These are phyloP conservation scores for Trichoplusia ni DNA, from an alignment of 1,140 invertebrate genomes.

Conservation along the genomic window DNA sequence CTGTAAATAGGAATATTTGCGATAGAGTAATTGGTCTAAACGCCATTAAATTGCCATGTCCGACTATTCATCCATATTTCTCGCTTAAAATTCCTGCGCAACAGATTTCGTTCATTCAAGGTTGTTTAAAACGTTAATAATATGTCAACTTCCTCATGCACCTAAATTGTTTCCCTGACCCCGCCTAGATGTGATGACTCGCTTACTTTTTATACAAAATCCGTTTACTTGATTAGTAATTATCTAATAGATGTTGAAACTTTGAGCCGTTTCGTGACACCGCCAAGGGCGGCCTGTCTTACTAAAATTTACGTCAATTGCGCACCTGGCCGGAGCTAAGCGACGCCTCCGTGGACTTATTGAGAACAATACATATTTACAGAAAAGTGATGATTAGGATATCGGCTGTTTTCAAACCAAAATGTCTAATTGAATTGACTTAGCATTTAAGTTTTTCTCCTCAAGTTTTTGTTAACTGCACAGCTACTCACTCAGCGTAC, in stretches of 20 bases:
- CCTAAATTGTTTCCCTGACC: neutral
- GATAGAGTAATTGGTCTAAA: neutral
- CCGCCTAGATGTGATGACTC: conserved; percentile 12
- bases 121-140: conserved; percentile 1
- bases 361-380: conserved; percentile 13
- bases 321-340: conserved; percentile 18
- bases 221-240: neutral
- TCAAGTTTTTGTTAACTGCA: no score
- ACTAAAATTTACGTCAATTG: conserved; percentile 45
- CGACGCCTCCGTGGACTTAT: conserved; percentile 21
- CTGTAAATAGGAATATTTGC: neutral
- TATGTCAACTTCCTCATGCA: conserved; percentile 23
- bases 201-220: neutral
- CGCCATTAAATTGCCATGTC: neutral
- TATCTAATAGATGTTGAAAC: neutral
- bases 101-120: neutral
- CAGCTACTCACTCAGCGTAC: no score
- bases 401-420: no score
- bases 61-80: neutral
- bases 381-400: no score
- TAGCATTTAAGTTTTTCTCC: no score
- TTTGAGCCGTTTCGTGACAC: conserved; percentile 37
- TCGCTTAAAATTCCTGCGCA: neutral
- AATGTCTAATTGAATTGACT: no score
- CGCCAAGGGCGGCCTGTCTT: conserved; percentile 39